Conservation (phyloP, 2,888 invertebrate species). For the Apamea monoglypha region DNA sequence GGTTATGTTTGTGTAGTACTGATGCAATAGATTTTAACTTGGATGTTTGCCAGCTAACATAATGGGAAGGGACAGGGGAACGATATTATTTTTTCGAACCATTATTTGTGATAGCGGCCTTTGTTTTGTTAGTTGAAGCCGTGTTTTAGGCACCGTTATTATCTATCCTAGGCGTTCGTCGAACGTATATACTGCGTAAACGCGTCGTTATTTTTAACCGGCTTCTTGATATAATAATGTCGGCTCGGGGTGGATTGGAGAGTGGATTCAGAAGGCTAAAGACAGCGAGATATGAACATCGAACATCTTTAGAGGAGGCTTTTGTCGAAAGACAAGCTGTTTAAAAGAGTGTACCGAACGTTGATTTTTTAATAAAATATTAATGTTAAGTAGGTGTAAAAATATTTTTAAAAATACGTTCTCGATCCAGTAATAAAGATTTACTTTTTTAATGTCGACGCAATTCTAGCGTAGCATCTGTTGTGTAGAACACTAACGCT, state of each 20-base stretch:
- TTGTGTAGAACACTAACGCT: neutral
- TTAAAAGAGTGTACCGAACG: neutral
- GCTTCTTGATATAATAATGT: neutral
- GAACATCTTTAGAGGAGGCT: neutral
- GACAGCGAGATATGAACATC: neutral
- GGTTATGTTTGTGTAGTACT: slow-evolving; percentile 20
- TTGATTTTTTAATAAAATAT: neutral
- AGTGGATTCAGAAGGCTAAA: neutral
- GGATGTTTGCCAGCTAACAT: slow-evolving; percentile 49
- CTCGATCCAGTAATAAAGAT: neutral
- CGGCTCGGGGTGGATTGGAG: neutral
- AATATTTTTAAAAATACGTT: neutral
- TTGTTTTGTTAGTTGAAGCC: slow-evolving; percentile 16
- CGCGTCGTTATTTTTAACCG: neutral
- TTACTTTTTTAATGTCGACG: neutral
- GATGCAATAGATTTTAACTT: slow-evolving; percentile 46
- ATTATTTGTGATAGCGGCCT: slow-evolving; percentile 11
- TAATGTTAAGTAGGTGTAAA: neutral
- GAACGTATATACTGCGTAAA: neutral
- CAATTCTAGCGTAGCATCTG: neutral
- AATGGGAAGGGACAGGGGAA: slow-evolving; percentile 20
- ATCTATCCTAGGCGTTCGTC: neutral
- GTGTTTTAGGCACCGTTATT: neutral
- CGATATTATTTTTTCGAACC: slow-evolving; percentile 27
- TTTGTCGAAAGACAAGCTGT: neutral